Evolutionary conservation across 2,797 vertebrate genomes (phyloP).

Genomic region (Hypotaenidia okinawae): DNA sequence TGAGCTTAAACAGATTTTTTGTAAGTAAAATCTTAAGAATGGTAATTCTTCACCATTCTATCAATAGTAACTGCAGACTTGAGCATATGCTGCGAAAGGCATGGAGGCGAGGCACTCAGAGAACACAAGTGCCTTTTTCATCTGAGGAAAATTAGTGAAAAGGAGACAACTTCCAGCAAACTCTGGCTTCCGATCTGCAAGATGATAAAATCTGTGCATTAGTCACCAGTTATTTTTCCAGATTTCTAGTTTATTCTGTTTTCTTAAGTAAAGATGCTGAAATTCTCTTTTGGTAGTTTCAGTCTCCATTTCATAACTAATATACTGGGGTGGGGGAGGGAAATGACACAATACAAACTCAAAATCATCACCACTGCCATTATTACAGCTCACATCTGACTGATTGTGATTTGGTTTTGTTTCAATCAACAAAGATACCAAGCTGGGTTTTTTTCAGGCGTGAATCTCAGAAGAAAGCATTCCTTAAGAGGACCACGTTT

Average conservation of each 20-base stretch:
- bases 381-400: background rate
- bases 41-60: constrained; percentile 34
- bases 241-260: constrained; percentile 44
- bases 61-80: constrained; percentile 59
- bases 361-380: background rate
- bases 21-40: background rate
- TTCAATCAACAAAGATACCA: background rate
- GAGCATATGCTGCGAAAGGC: constrained; percentile 51
- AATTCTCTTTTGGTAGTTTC: constrained; percentile 5
- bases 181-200: constrained; percentile 50
- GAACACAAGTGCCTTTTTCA: constrained; percentile 60
- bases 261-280: constrained; percentile 24
- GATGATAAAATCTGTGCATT: constrained; percentile 68
- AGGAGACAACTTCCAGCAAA: constrained; percentile 54
- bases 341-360: background rate
- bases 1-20: background rate
- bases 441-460: background rate
- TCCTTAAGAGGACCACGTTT: background rate
- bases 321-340: background rate
- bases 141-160: constrained; percentile 60
- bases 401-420: background rate
- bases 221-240: constrained; percentile 63
- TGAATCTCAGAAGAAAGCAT: background rate
- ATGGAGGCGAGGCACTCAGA: constrained; percentile 27
- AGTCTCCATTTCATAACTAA: constrained; percentile 25